Conservation (phyloP, 2,797 vertebrate species). For the Melanotaenia pygmaea region DNA sequence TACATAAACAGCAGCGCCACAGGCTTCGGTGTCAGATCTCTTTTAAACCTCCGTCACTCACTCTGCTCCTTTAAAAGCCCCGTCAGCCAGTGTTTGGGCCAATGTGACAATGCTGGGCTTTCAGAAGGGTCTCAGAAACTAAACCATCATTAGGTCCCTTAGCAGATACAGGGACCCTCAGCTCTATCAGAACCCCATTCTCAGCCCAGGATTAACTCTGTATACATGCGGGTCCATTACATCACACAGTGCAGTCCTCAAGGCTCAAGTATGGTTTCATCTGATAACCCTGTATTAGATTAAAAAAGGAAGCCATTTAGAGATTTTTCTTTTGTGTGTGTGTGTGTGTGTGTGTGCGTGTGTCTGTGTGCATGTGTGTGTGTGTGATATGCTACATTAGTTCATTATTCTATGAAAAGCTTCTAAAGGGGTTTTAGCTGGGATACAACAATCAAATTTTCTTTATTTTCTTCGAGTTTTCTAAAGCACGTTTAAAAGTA, state of each 20-base stretch:
- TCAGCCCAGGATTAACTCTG: slow-evolving; percentile 65
- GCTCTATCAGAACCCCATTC: slow-evolving; percentile 24
- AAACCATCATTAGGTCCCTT: slow-evolving; percentile 60
- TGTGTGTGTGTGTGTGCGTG: too few species aligned
- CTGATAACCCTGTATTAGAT: slow-evolving; percentile 64
- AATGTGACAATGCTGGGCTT: slow-evolving; percentile 65
- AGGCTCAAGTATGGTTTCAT: slow-evolving; percentile 62
- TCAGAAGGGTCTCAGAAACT: slow-evolving; percentile 71
- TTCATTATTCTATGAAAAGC: slow-evolving; percentile 30
- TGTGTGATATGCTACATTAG: slow-evolving; percentile 18
- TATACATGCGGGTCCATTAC: slow-evolving; percentile 65
- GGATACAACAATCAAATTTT: not conserved
- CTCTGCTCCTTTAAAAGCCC: slow-evolving; percentile 74
- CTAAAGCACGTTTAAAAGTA: slow-evolving; percentile 6
- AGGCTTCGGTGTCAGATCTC: slow-evolving; percentile 76
- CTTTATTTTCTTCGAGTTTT: slow-evolving; percentile 8
- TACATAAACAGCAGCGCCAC: slow-evolving; percentile 79
- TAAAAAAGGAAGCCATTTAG: slow-evolving; percentile 45
- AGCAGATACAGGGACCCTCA: slow-evolving; percentile 23
- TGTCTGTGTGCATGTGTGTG: too few species aligned
- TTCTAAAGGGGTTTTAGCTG: slow-evolving; percentile 25
- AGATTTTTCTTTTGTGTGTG: slow-evolving; percentile 23
- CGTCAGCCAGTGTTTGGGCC: slow-evolving; percentile 71
- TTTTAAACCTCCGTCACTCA: slow-evolving; percentile 78
- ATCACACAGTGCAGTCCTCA: slow-evolving; percentile 41